These are phyloP conservation scores for Sylvietta virens DNA, from an alignment of 2,113 vertebrate species.

Conservation along the genomic window DNA sequence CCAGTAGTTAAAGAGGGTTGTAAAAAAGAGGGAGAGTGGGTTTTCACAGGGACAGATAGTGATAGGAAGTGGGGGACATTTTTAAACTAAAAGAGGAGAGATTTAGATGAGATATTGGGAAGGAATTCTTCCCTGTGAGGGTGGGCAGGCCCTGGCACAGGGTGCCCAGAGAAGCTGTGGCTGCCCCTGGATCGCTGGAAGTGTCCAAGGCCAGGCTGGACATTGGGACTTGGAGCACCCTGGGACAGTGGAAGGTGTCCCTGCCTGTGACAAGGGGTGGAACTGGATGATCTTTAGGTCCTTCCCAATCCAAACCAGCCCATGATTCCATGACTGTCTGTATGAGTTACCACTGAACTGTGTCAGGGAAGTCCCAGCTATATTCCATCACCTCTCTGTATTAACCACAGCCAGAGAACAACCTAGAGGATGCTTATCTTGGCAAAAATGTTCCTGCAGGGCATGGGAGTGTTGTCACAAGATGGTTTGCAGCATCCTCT, in stretches of 20 bases:
- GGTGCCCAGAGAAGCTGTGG: not conserved
- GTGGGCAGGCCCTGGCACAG: accelerated
- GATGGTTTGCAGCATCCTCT: not conserved
- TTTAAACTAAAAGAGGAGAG: not conserved
- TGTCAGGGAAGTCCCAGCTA: not conserved
- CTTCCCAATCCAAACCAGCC: not conserved
- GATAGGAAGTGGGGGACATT: not conserved
- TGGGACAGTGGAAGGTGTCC: not conserved
- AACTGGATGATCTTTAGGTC: not conserved
- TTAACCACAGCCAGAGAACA: not conserved
- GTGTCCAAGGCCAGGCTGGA: not conserved
- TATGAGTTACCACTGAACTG: not conserved
- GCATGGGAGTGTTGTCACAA: accelerated
- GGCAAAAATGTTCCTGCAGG: not conserved
- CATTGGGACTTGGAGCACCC: accelerated
- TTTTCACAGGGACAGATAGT: not conserved
- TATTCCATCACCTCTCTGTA: not conserved
- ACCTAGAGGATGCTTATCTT: not conserved
- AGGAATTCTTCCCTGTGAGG: not conserved
- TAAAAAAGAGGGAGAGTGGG: not conserved
- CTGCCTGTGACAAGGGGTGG: not conserved
- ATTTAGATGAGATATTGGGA: not conserved
- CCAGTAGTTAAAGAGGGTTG: not conserved
- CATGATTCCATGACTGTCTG: not conserved
- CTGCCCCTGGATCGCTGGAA: not conserved